Conservation (phyloP, 2,888 invertebrate species). For the Drosophila fungiperda region DNA sequence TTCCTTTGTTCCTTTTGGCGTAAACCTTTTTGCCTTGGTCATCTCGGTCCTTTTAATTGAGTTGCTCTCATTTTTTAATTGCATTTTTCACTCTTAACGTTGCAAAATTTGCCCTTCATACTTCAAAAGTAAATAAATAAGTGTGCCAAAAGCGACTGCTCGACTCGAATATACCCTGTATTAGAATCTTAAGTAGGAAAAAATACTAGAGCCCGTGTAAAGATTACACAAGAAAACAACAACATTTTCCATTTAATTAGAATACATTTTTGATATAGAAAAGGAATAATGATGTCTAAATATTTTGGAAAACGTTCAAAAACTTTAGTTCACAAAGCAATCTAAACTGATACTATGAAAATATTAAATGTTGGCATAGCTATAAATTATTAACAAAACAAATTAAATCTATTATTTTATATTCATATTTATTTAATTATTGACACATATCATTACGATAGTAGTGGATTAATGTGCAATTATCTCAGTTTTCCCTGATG, state of each 20-base stretch:
- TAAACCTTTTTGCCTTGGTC: slow-evolving; percentile 29
- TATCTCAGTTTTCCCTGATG: not conserved
- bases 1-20: slow-evolving; percentile 6
- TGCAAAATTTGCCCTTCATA: slow-evolving; percentile 15
- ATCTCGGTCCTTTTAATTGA: slow-evolving; percentile 50
- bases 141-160: not conserved
- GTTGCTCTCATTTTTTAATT: slow-evolving; percentile 61
- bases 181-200: not conserved
- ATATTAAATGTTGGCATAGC: too few species aligned
- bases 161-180: slow-evolving; percentile 8
- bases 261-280: not conserved
- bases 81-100: slow-evolving; percentile 26
- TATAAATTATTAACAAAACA: too few species aligned
- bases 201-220: too few species aligned
- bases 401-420: too few species aligned
- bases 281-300: too few species aligned
- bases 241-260: not conserved
- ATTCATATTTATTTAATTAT: too few species aligned
- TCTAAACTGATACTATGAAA: too few species aligned
- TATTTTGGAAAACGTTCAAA: too few species aligned
- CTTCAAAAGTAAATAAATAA: slow-evolving; percentile 10
- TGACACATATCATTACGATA: not conserved
- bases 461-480: not conserved
- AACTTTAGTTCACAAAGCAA: too few species aligned
- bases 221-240: not conserved